Evolutionary conservation across 2,888 invertebrate genomes (phyloP).

Genomic region (Cephus pygmeus): DNA sequence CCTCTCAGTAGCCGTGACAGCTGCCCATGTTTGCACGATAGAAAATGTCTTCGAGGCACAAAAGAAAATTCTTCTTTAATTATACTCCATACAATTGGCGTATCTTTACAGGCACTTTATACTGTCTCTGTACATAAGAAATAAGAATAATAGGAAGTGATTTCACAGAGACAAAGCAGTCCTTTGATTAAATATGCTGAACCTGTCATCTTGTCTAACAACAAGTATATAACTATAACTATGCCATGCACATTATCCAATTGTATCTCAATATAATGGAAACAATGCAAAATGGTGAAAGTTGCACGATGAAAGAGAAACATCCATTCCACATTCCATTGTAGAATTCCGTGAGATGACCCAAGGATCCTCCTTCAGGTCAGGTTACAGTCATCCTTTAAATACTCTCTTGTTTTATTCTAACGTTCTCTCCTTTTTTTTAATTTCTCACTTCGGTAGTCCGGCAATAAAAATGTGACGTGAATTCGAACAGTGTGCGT

Average conservation of each 20-base stretch:
- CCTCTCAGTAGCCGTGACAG: not conserved
- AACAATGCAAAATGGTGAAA: conserved; percentile 22
- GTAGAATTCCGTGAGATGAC: conserved; percentile 2
- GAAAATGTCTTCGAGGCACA: not conserved
- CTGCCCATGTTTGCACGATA: not conserved
- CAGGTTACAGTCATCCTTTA: not conserved
- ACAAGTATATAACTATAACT: not conserved
- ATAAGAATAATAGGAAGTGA: not conserved
- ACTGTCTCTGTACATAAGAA: not conserved
- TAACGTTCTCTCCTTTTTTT: not conserved
- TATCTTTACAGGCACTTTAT: not conserved
- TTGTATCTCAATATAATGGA: conserved; percentile 3
- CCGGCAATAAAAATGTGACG: not conserved
- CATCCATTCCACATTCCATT: conserved; percentile 1
- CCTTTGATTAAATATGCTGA: not conserved
- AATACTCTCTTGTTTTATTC: not conserved
- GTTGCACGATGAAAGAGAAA: conserved; percentile 8
- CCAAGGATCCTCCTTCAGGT: not conserved
- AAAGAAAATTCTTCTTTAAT: not conserved
- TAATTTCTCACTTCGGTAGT: not conserved
- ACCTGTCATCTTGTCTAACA: not conserved
- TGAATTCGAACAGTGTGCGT: not conserved
- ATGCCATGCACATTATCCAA: not conserved
- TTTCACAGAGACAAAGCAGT: not conserved
- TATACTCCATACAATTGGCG: not conserved